Conservation (phyloP, 1,140 invertebrate species). For the Rhopalosiphum padi region DNA sequence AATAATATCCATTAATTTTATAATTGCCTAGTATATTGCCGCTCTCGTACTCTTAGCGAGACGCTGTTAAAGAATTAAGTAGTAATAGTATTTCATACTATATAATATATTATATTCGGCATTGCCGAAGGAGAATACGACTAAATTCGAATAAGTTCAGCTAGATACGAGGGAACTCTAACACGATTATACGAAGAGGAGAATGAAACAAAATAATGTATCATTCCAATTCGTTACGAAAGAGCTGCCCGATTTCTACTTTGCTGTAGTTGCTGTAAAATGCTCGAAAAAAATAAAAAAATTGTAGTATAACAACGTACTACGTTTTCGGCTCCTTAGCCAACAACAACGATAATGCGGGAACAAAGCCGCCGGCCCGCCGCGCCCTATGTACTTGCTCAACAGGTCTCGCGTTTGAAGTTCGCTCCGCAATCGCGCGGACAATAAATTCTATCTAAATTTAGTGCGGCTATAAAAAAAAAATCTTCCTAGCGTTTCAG, state of each 20-base stretch:
- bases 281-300: background rate
- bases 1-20: background rate
- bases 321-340: background rate
- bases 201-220: background rate
- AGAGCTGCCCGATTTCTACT: too few species aligned
- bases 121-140: background rate
- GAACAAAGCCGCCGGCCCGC: background rate
- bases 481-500: background rate
- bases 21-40: background rate
- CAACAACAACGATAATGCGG: background rate
- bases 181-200: background rate
- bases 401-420: constrained; percentile 8
- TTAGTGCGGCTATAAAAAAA: background rate
- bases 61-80: background rate
- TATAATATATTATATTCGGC: background rate
- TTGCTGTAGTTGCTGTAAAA: background rate
- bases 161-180: background rate
- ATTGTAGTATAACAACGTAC: background rate
- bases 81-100: too few species aligned
- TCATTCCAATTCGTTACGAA: background rate
- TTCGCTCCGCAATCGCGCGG: background rate
- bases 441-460: constrained; percentile 41
- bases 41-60: background rate
- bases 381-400: background rate
- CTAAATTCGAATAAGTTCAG: background rate